Percentiles rank a stretch among this genome's conserved stretches.
These are phyloP conservation scores for Drosophila suzukii DNA, from an alignment of 1,140 invertebrate species.

Conservation along the genomic window DNA sequence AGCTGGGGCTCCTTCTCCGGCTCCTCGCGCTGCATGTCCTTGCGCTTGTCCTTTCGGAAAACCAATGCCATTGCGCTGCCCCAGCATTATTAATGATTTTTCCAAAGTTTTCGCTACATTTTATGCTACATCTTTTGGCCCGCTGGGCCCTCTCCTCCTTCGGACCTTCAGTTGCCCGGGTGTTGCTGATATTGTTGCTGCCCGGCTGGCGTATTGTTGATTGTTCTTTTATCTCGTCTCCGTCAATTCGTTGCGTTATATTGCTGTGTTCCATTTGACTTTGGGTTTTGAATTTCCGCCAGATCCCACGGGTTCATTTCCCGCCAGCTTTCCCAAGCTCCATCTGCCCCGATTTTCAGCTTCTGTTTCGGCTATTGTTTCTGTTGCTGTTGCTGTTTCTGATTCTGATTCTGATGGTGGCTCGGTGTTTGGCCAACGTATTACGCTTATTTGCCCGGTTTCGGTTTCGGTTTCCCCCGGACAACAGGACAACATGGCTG, in stretches of 20 bases:
- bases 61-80: conserved; percentile 72
- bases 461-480: conserved; percentile 45
- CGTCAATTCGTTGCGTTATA: conserved; percentile 77
- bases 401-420: conserved; percentile 22
- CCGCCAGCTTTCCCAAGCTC: conserved; percentile 3
- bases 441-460: conserved; percentile 64
- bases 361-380: background rate
- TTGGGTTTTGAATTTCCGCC: conserved; percentile 79
- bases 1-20: background rate
- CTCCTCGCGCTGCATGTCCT: conserved; percentile 68
- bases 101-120: conserved; percentile 83
- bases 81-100: conserved; percentile 82
- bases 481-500: conserved; percentile 19
- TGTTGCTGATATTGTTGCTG: conserved; percentile 35
- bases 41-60: conserved; percentile 77
- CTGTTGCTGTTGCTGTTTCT: conserved; percentile 8
- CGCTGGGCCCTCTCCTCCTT: conserved; percentile 20
- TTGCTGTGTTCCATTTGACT: conserved; percentile 80
- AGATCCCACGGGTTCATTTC: conserved; percentile 48
- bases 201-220: conserved; percentile 65
- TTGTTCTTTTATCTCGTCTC: conserved; percentile 82
- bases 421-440: conserved; percentile 55
- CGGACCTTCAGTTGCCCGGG: background rate
- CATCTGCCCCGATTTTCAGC: background rate
- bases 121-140: conserved; percentile 72